These are phyloP conservation scores for Oxytorus armatus DNA, from an alignment of 2,888 invertebrate genomes.

Conservation along the genomic window DNA sequence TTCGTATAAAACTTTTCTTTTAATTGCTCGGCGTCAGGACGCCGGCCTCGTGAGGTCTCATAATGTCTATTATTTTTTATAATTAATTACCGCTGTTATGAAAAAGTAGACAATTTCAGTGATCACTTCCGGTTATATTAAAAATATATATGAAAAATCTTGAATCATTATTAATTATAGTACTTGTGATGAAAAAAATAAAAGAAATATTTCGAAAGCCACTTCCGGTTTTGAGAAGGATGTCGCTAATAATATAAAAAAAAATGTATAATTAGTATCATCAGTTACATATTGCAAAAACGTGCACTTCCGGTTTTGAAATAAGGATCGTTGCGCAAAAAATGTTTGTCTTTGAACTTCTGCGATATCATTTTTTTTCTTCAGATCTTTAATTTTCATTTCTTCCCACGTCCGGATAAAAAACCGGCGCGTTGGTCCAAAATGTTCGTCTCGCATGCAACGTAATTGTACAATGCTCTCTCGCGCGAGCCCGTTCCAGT, in stretches of 20 bases:
- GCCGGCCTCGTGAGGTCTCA: no score
- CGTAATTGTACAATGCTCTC: conserved; percentile 32
- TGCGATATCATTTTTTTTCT: not conserved
- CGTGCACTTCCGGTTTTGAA: not conserved
- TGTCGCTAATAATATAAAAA: not conserved
- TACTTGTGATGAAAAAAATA: not conserved
- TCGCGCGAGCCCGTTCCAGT: conserved; percentile 60
- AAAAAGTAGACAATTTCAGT: no score
- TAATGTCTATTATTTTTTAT: no score
- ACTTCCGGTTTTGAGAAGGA: conserved; percentile 10
- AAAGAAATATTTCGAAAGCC: not conserved
- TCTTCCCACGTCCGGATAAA: conserved; percentile 8
- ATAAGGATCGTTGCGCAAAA: not conserved
- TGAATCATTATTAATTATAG: not conserved
- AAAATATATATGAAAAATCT: no score
- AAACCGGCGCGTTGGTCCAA: conserved; percentile 19
- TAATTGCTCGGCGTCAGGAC: no score
- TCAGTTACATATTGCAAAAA: not conserved
- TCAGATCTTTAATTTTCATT: not conserved
- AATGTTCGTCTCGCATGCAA: conserved; percentile 10
- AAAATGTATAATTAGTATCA: not conserved
- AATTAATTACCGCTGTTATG: no score
- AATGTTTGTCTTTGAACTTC: not conserved
- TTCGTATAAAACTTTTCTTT: no score
- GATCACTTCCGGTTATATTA: no score